Percentiles rank a stretch among this genome's conserved stretches.
Evolutionary conservation across 2,797 vertebrate species (phyloP).

Genomic region (Phyllotis vaccarum): DNA sequence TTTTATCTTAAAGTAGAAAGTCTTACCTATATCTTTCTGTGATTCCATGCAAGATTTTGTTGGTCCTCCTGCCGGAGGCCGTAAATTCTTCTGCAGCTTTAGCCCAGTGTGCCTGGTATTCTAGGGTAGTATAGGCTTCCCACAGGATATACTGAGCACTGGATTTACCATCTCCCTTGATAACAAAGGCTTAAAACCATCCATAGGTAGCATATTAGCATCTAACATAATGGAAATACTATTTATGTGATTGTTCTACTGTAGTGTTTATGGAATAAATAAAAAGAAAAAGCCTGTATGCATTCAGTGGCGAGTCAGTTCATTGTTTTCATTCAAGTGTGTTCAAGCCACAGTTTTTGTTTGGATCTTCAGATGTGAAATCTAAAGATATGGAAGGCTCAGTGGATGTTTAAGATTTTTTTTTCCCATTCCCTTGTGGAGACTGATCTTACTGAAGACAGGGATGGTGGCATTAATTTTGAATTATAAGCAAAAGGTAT

Average conservation of each 20-base stretch:
- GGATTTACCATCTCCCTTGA: too few relatives aligned
- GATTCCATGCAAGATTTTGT: not conserved
- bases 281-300: not conserved
- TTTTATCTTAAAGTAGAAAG: not conserved
- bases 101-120: not conserved
- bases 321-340: not conserved
- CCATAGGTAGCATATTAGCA: not conserved
- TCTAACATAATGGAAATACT: not conserved
- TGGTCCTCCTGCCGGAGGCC: not conserved
- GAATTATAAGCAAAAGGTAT: not conserved
- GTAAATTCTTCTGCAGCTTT: not conserved
- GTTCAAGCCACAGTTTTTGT: not conserved
- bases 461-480: not conserved
- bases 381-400: not conserved
- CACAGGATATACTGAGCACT: not conserved
- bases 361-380: not conserved
- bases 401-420: not conserved
- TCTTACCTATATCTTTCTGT: not conserved
- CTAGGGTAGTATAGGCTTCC: not conserved
- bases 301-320: not conserved
- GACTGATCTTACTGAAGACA: not conserved
- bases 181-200: not conserved
- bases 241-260: not conserved
- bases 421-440: not conserved
- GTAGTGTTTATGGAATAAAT: not conserved